phyloP scores from a whole-genome alignment of 2,888 invertebrate species.

The Megamerina dolium region DNA sequence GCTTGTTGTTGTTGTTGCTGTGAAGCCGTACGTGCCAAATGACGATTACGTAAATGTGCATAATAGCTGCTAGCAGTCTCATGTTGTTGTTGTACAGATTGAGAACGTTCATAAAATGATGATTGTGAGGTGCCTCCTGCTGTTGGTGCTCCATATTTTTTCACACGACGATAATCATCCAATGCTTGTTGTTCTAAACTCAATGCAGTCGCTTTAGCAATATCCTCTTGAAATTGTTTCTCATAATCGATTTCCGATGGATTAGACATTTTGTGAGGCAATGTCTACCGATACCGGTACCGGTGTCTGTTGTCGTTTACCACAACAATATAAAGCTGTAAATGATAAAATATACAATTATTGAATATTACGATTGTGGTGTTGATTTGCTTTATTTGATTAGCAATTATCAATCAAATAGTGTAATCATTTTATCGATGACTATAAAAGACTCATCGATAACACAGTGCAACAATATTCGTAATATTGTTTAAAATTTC shows the following conservation, averaged over 20 bases:
- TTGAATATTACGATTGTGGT: too few relatives aligned
- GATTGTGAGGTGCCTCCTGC: constrained; percentile 11
- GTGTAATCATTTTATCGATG: too few relatives aligned
- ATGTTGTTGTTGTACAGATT: constrained; percentile 6
- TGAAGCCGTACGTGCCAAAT: constrained; percentile 2
- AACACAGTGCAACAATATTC: too few relatives aligned
- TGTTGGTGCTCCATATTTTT: constrained; percentile 51
- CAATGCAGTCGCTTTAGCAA: constrained; percentile 81
- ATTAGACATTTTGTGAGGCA: constrained; percentile 32
- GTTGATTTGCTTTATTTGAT: too few relatives aligned
- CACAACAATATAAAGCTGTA: too few relatives aligned
- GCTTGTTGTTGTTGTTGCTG: too few relatives aligned
- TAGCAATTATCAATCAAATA: too few relatives aligned
- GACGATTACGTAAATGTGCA: constrained; percentile 20
- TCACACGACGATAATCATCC: constrained; percentile 67
- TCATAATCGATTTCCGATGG: constrained; percentile 60
- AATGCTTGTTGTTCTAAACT: constrained; percentile 81
- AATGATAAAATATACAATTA: too few relatives aligned
- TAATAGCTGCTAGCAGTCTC: constrained; percentile 18
- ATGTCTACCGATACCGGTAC: too few relatives aligned
- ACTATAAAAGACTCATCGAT: too few relatives aligned
- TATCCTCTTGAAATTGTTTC: constrained; percentile 75
- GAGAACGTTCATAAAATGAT: constrained; percentile 18
- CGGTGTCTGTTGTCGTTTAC: too few relatives aligned
- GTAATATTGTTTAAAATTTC: too few relatives aligned